These are phyloP conservation scores for Macaria liturata DNA, from an alignment of 2,888 invertebrate species.

Conservation along the genomic window DNA sequence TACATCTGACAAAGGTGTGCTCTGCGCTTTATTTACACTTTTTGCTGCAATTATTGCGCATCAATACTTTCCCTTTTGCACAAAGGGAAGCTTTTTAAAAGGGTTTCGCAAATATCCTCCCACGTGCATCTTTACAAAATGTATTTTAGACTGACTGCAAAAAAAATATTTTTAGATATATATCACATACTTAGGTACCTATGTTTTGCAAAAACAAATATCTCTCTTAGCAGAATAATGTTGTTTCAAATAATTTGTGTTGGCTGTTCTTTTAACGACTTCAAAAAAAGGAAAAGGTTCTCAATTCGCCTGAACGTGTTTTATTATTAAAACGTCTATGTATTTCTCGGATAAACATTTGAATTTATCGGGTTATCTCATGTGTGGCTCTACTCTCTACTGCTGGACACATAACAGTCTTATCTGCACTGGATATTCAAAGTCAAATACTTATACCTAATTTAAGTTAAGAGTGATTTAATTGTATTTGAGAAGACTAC, in stretches of 20 bases:
- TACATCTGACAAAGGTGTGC: slow-evolving; percentile 62
- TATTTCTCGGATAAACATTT: too few species aligned
- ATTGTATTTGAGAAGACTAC: neutral
- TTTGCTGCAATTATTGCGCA: slow-evolving; percentile 66
- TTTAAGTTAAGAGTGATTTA: neutral
- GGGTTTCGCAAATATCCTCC: slow-evolving; percentile 76
- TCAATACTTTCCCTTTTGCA: slow-evolving; percentile 71
- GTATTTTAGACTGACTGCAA: too few species aligned
- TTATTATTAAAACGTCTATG: too few species aligned
- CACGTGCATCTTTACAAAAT: slow-evolving; percentile 45
- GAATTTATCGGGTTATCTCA: too few species aligned
- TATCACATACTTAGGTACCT: too few species aligned
- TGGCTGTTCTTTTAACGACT: too few species aligned
- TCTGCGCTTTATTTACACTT: slow-evolving; percentile 51
- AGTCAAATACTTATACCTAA: neutral
- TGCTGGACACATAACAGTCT: neutral
- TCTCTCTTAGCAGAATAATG: too few species aligned
- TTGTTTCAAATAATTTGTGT: too few species aligned
- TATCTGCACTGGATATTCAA: neutral
- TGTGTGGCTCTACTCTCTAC: neutral
- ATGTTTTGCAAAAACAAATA: too few species aligned
- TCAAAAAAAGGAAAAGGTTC: too few species aligned
- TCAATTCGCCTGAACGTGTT: too few species aligned
- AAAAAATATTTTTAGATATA: too few species aligned
- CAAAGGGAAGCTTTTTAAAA: slow-evolving; percentile 64